phyloP scores from a whole-genome alignment of 1,140 invertebrate genomes.

The Odontomachus brunneus region DNA sequence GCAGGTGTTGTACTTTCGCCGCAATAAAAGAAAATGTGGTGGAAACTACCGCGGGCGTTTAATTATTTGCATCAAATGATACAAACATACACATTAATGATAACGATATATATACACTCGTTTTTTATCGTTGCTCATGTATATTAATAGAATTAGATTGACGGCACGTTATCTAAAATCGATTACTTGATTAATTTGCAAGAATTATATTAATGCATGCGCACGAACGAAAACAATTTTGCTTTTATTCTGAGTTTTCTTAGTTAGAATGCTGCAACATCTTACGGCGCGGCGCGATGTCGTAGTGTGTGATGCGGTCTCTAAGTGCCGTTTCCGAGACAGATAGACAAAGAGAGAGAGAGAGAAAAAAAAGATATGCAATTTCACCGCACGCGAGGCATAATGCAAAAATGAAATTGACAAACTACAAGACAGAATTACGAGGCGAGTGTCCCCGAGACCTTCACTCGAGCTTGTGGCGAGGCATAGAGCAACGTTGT shows the following conservation, averaged over 20 bases:
- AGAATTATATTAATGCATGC: background rate
- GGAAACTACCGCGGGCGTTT: background rate
- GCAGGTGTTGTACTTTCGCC: slow-evolving; percentile 30
- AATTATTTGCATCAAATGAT: background rate
- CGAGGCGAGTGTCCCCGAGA: background rate
- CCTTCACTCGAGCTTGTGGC: background rate
- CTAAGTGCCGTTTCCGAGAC: background rate
- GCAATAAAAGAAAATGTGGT: slow-evolving; percentile 34
- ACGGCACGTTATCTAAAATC: background rate
- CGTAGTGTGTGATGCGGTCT: slow-evolving; percentile 12
- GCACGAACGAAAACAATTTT: background rate
- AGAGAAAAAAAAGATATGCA: no score
- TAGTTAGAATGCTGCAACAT: slow-evolving; percentile 23
- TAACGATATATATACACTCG: no score
- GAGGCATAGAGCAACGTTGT: background rate
- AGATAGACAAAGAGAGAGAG: no score
- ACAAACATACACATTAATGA: background rate
- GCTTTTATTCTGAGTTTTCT: background rate
- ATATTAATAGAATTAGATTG: no score
- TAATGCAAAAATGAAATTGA: slow-evolving; percentile 41
- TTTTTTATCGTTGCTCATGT: no score
- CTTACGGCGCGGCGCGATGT: slow-evolving; percentile 8
- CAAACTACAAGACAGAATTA: slow-evolving; percentile 17
- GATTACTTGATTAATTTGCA: background rate
- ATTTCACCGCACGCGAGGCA: slow-evolving; percentile 25